These are phyloP conservation scores for Euphonia xanthogaster DNA, from an alignment of 2,797 vertebrate species.

Conservation along the genomic window DNA sequence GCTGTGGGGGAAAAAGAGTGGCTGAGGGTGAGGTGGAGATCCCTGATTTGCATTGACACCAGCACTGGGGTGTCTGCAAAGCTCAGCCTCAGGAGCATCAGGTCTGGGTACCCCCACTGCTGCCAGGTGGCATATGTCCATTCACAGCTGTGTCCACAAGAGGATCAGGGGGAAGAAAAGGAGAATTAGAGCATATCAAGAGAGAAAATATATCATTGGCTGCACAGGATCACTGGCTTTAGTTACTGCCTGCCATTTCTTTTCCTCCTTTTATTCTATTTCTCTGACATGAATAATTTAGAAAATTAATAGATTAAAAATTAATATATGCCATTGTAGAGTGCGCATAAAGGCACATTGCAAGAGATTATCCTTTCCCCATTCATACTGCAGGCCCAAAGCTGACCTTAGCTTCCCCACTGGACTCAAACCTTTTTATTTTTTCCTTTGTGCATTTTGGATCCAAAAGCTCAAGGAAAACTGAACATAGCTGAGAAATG, in stretches of 20 bases:
- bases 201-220: neutral
- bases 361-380: neutral
- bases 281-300: constrained; percentile 52
- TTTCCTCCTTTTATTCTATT: neutral
- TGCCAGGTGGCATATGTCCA: neutral
- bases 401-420: neutral
- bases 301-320: constrained; percentile 64
- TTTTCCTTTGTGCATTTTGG: neutral
- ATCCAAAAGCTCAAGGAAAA: neutral
- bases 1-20: neutral
- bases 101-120: neutral
- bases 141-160: neutral
- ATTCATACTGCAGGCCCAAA: neutral
- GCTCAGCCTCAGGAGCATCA: neutral
- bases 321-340: constrained; percentile 11
- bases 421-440: neutral
- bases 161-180: neutral
- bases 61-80: neutral
- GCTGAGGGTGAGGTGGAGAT: neutral
- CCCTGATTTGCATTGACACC: neutral
- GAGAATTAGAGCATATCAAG: neutral
- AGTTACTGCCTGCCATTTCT: neutral
- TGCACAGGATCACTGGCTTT: neutral
- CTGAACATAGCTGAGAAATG: constrained; percentile 12
- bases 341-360: neutral